Base-by-base conservation (phyloP, 2,888 invertebrate genomes). In the Drosophila mimetica region DNA sequence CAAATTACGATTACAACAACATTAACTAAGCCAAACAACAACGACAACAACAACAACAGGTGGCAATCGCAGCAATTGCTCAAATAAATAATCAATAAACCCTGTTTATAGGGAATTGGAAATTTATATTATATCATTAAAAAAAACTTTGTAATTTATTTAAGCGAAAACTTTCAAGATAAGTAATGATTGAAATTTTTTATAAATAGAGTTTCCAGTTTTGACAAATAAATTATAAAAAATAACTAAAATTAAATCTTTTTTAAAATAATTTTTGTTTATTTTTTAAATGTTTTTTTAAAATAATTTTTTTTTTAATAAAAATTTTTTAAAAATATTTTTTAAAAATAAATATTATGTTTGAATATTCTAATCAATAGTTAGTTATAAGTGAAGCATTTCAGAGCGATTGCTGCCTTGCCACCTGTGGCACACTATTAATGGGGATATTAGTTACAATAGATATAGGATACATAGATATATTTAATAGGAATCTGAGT, bases 401-500 rank as follows among this genome's bases (percentile, higher is more conserved):
- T n/a, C n/a, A n/a, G n/a, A n/a, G n/a, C n/a, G 13, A 41, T 54
- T 32, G 14, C 59, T 42, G 63, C 1, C 11, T 9, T 18, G 11
- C 69, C 64, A 53, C 54, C 53, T 54, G 70, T 13, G 36, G 16
- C 54, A 25, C 32, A 64, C 63, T 44, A 53, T 20, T 8, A 2
- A 25, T 25, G 14, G 69, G 55, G 18, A 11, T 36, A 37, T 61
- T 59, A 69, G 58, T 44, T 71, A 67, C 72, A 69, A 41, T 60
- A 69, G 48, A 51, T 72, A 72, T 51, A 70, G 66, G 52, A 76
- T 59, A 71, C 79, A 76, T 60, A 79, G 67, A 74, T 76, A 72
- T 57, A 77, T 57, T 66, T 54, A 70, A 54, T 74, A 66, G 74
- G 74, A 70, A 70, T 70, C 37, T 52, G 66, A 52, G 54, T 74